Base-by-base conservation (phyloP, 2,888 invertebrate species). In the Hanleya hanleyi region DNA sequence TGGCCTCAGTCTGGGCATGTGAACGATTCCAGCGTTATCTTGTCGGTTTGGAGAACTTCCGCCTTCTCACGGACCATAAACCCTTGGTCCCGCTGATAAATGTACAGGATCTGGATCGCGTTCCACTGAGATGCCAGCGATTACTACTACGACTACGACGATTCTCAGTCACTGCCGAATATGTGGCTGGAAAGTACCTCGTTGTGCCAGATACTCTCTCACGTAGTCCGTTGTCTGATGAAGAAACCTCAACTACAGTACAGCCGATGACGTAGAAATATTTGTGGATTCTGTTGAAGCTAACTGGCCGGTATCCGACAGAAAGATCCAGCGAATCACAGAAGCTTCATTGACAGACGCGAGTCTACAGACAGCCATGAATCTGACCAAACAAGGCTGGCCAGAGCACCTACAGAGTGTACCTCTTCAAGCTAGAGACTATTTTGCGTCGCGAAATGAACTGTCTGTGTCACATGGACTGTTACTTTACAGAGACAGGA, bases 131-230 rank as follows among this genome's bases (percentile, higher is more conserved):
- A 22, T 32, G 26, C 22, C 64, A 36, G 33, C 36, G 37, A 36
- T 32, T 7, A 3, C 29, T 26, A 18, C n/a, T 35, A 18, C 29
- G 36, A 18, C 18, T 36, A n/a, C 26, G 26, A 33, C 26, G 36
- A 32, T 64, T 32, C 35, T 3, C 12, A 18, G 26, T 32, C 22
- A 33, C n/a, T 64, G 33, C 33, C 22, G 64, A 32, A 32, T 36
- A 64, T 64, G 64, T 64, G 22, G 29, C 36, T 29, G 64, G 64
- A 1, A 64, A 64, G 36, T 12, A 64, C 18, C 22, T 64, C 35
- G 12, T 32, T 64, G 33, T 36, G 22, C 32, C 64, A 18, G 64
- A 64, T 64, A 64, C 64, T 12, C 36, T 64, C 35, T 64, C 64
- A 18, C 3, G 64, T 18, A 33, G 32, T 18, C 64, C 36, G 32